Conservation (phyloP, 2,113 vertebrate genomes). For the Machaerirhynchus nigripectus region DNA sequence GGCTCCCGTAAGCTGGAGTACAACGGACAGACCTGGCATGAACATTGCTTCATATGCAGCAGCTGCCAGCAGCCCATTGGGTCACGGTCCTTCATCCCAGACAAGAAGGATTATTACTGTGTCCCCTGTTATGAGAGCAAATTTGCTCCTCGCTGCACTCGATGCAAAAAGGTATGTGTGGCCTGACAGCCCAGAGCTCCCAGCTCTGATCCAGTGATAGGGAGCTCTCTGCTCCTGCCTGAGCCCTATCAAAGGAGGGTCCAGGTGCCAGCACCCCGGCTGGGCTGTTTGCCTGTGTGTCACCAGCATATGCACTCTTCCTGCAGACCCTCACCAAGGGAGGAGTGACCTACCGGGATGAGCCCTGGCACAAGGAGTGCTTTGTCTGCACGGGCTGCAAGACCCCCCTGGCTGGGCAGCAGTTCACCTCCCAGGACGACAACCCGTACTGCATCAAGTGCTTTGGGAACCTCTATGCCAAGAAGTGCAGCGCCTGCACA, state of each 20-base stretch:
- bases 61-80: constrained; percentile 96
- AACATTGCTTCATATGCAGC: constrained; percentile 94
- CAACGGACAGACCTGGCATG: constrained; percentile 93
- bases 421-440: constrained; percentile 96
- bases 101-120: constrained; percentile 96
- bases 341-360: constrained; percentile 95
- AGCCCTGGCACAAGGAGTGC: constrained; percentile 98
- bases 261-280: accelerated
- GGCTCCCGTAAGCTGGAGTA: constrained; percentile 97
- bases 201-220: neutral
- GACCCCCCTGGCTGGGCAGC: constrained; percentile 92
- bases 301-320: neutral
- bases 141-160: constrained; percentile 94
- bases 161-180: constrained; percentile 89
- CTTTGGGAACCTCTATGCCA: constrained; percentile 95
- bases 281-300: neutral
- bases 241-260: neutral
- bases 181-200: neutral
- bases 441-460: constrained; percentile 94
- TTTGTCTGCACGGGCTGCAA: constrained; percentile 94
- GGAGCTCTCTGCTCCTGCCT: neutral
- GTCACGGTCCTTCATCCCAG: constrained; percentile 96
- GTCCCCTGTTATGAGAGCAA: constrained; percentile 97
- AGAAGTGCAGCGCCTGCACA: constrained; percentile 92
- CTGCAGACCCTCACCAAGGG: constrained; percentile 92